Evolutionary conservation across 2,888 invertebrate genomes (phyloP), one percentile per base, ranked within the genome.

Genomic region (Drosophila lutescens): DNA sequence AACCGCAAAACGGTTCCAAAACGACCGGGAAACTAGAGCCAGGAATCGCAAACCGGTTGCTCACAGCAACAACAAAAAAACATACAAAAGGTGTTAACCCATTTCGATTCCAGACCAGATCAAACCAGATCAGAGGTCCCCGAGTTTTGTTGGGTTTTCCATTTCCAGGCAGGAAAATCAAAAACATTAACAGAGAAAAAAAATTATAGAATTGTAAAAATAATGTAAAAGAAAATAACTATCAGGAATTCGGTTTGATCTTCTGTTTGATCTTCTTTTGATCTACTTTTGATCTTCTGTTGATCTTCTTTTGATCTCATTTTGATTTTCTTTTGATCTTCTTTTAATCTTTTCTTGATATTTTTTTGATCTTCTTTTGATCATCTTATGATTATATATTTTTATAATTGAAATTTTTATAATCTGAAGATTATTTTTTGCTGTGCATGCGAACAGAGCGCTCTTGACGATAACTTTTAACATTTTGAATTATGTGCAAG

Each of bases 401-500:
- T 44, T 8, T 7, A 2, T 13, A 3, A 44, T 8, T n/a, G 0
- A 26, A 12, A 1, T 13, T 1, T 8, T 7, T n/a, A 7, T 5
- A 10, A 30, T 15, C 26, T 1, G 15, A 17, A 9, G 4, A 26
- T 46, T n/a, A n/a, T 47, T 47, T 26, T 49, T 62, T n/a, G 0
- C 47, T 40, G 62, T 62, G 62, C 40, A 34, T 34, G 62, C 32
- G 47, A 50, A 44, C 41, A 23, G 47, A 53, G 69, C 84, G 80
- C 84, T 86, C 88, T 88, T 88, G 84, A 83, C 77, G 74, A 74
- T 88, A 86, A 86, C 86, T 86, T 86, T 86, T 86, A 88, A 81
- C 86, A 86, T 86, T 86, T 86, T 84, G 76, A 85, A 80, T 85
- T 88, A 88, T 85, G 79, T 81, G 86, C 86, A 83, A 79, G 69